These are phyloP conservation scores for Slavum lentiscoides DNA, from an alignment of 2,888 invertebrate species.

Conservation along the genomic window DNA sequence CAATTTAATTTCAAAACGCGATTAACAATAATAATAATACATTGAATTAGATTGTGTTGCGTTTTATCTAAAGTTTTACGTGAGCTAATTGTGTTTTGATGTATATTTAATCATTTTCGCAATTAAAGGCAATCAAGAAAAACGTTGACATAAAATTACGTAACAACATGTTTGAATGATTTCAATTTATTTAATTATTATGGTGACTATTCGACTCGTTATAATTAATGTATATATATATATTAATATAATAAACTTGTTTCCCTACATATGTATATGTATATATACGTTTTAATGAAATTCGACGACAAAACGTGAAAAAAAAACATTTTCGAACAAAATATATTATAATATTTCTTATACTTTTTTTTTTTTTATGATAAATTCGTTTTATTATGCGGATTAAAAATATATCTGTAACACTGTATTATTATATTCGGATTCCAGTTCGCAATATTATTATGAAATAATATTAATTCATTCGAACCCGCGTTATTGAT, in stretches of 20 bases:
- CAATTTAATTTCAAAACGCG: too few species aligned
- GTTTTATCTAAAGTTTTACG: conserved; percentile 10
- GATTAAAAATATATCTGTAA: neutral
- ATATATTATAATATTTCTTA: neutral
- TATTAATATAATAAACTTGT: too few species aligned
- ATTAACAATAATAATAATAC: too few species aligned
- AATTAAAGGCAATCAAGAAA: too few species aligned
- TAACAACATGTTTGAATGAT: too few species aligned
- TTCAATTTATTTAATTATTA: too few species aligned
- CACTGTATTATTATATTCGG: neutral
- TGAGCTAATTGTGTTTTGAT: conserved; percentile 14
- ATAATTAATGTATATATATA: too few species aligned
- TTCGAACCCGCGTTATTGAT: conserved; percentile 31
- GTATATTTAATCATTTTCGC: neutral
- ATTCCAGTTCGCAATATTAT: neutral
- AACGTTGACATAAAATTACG: too few species aligned
- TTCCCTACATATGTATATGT: too few species aligned
- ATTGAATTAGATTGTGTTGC: neutral
- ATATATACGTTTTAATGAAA: neutral
- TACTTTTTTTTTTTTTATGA: neutral
- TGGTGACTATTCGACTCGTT: too few species aligned
- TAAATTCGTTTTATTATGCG: neutral
- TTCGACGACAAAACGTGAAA: neutral
- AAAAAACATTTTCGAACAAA: too few species aligned
- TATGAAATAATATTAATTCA: conserved; percentile 16